A percentile compares a stretch with the other conserved stretches of the same genome.
These are phyloP conservation scores for Rhaphigaster nebulosa DNA, from an alignment of 2,888 invertebrate species.

Conservation along the genomic window DNA sequence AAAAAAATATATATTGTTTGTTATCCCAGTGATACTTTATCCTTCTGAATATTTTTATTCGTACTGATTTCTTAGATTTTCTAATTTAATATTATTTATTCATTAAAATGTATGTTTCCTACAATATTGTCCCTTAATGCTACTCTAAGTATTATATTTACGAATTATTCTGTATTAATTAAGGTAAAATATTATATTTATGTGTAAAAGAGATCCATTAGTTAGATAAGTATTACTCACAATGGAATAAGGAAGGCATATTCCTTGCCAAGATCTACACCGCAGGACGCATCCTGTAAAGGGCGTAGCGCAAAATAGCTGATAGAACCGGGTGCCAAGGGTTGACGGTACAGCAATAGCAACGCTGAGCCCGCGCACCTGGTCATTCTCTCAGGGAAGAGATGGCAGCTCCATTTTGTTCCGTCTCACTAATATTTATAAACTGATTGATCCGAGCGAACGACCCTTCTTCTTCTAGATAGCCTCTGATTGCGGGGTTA, in stretches of 20 bases:
- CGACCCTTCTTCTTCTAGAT: not conserved
- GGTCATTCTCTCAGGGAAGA: not conserved
- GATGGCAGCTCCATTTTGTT: not conserved
- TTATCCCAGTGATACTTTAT: too few species aligned
- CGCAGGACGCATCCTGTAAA: not conserved
- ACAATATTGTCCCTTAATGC: too few species aligned
- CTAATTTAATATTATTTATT: too few species aligned
- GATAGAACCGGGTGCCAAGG: not conserved
- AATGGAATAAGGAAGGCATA: slow-evolving; percentile 4
- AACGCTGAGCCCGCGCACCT: not conserved
- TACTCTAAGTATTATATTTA: too few species aligned
- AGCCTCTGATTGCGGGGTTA: not conserved
- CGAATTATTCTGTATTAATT: too few species aligned
- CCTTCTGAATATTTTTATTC: too few species aligned
- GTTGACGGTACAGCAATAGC: not conserved
- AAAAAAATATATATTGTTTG: too few species aligned
- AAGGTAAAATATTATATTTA: too few species aligned
- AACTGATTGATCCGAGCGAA: not conserved
- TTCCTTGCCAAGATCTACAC: not conserved
- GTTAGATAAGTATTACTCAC: not conserved
- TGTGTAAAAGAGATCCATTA: not conserved
- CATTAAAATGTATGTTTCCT: too few species aligned
- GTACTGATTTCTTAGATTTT: too few species aligned
- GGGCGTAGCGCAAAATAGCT: slow-evolving; percentile 30
- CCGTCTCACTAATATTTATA: not conserved